A percentile compares a stretch with the other conserved stretches of the same genome.
Evolutionary conservation across 2,113 vertebrate species (phyloP).

Genomic region (Ploceus nigricollis): DNA sequence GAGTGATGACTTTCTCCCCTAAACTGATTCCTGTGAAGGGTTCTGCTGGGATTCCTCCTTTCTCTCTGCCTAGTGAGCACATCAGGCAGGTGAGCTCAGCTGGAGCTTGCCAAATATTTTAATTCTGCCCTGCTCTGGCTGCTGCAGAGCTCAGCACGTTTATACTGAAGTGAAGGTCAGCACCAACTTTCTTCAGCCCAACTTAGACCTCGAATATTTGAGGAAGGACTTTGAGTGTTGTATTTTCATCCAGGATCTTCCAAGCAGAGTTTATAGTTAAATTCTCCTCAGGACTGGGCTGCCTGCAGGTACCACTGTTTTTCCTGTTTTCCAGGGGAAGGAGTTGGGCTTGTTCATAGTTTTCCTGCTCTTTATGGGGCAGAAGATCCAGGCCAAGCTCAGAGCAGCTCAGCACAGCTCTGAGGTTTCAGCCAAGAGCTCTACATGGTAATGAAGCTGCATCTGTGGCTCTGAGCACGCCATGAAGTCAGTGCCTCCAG

Average conservation of each 20-base stretch:
- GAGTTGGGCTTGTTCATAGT: neutral
- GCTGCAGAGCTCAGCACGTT: constrained; percentile 25
- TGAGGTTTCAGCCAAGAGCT: neutral
- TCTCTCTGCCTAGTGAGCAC: neutral
- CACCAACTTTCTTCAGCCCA: neutral
- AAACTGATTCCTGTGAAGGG: neutral
- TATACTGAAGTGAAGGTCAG: neutral
- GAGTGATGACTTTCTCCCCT: neutral
- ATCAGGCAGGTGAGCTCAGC: constrained; percentile 3
- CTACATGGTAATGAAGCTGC: neutral
- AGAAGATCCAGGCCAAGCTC: neutral
- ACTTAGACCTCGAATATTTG: neutral
- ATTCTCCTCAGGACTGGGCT: neutral
- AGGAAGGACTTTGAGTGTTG: neutral
- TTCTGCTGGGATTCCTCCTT: constrained; percentile 22
- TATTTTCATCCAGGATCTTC: neutral
- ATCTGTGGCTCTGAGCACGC: neutral
- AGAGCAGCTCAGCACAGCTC: neutral
- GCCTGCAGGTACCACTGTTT: neutral
- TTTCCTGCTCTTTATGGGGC: neutral
- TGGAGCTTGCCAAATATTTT: constrained; percentile 20
- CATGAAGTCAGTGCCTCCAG: constrained; percentile 39
- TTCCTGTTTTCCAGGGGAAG: neutral
- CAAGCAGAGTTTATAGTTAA: neutral
- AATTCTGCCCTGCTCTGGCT: neutral